These are phyloP conservation scores for Megalops atlanticus DNA, from an alignment of 2,113 vertebrate genomes.

Conservation along the genomic window DNA sequence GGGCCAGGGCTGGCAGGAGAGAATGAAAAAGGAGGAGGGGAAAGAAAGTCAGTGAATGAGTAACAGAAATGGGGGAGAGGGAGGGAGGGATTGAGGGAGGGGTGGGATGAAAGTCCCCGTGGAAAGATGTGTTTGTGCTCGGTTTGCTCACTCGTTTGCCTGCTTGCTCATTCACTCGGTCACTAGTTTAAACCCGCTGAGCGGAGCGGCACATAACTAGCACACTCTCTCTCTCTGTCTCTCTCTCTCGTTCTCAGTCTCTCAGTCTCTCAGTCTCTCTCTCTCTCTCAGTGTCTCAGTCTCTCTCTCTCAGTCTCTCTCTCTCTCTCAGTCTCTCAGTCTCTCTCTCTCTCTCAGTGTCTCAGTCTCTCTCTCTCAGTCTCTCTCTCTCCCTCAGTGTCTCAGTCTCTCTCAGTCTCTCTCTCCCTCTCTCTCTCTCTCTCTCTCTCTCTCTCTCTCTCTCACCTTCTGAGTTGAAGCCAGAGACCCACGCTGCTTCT, in stretches of 20 bases:
- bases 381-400: neutral
- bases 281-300: conserved; percentile 3
- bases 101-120: neutral
- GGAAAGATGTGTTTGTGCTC: conserved; percentile 11
- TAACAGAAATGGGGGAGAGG: conserved; percentile 17
- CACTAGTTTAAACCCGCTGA: conserved; percentile 22
- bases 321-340: conserved; percentile 5
- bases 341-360: neutral
- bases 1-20: neutral
- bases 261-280: conserved; percentile 7
- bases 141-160: conserved; percentile 34
- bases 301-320: conserved; percentile 21
- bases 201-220: conserved; percentile 10
- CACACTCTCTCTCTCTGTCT: conserved; percentile 17
- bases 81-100: neutral
- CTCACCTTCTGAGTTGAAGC: neutral
- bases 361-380: too few relatives aligned
- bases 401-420: conserved; percentile 21
- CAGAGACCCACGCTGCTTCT: neutral
- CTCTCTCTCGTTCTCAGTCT: too few relatives aligned
- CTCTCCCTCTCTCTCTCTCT: conserved; percentile 21
- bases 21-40: neutral
- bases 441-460: neutral
- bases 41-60: neutral
- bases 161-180: conserved; percentile 30